Evolutionary conservation across 2,113 vertebrate genomes (phyloP), one percentile per base, ranked within the genome.

Genomic region (Trogon surrucura): DNA sequence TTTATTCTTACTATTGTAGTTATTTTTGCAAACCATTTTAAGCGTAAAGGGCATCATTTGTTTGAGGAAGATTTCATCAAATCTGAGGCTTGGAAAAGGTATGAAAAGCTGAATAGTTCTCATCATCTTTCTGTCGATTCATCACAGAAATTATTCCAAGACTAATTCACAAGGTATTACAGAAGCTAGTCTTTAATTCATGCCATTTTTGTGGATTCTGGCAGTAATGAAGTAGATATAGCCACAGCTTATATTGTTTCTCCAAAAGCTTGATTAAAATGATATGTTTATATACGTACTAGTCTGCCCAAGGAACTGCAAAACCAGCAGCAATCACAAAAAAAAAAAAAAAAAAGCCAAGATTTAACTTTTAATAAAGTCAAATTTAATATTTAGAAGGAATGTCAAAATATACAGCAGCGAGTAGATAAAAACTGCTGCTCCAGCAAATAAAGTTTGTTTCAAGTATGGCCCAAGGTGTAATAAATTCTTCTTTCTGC

Each of bases 381-480:
- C 85, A 97, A 94, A 95, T 91, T 93, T 95, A 97, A 93, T 96
- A 98, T 97, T 98, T 98, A 96, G 89, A 96, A 94, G 83, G 94
- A 97, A 73, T 96, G 97, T 97, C 98, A 97, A 97, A 97, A 96
- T 94, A 94, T 91, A 89, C 80, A 97, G 94, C 94, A 95, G 96
- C 56, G 0, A 94, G 71, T 94, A 96, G 95, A 93, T 93, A 75
- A 95, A 96, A 97, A 97, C 88, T 97, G 98, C 98, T 97, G 97
- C 94, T 97, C 91, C 85, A 97, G 96, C 97, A 97, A 98, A 97
- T 97, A 97, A 98, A 97, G 96, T 98, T 98, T 97, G 96, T 97
- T 98, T 97, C 97, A 97, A 98, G 95, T 97, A 97, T 95, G 86
- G 84, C 97, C 97, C 93, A 94, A 96, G 96, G 98, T 97, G 89